Evolutionary conservation across 2,888 invertebrate species (phyloP).

Genomic region (Morinoia aosen): DNA sequence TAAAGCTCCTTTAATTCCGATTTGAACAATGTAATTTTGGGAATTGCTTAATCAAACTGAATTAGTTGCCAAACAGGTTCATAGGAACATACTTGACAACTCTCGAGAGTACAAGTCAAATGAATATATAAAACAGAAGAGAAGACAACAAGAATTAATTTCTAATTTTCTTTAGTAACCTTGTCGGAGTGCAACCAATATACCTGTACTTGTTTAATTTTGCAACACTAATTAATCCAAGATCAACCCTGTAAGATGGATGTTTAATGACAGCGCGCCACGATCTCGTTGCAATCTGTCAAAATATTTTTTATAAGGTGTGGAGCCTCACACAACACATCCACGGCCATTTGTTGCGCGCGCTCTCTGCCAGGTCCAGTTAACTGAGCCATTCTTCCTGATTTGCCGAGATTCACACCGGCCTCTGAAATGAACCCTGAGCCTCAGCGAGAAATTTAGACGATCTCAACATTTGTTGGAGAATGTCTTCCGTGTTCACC

Average conservation of each 20-base stretch:
- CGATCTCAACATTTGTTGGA: background rate
- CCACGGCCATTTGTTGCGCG: background rate
- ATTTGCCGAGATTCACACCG: conserved; percentile 12
- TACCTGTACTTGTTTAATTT: too few relatives aligned
- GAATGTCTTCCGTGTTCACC: background rate
- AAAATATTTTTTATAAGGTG: background rate
- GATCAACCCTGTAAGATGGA: too few relatives aligned
- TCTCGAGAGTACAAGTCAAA: background rate
- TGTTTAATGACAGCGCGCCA: background rate
- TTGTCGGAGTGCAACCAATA: too few relatives aligned
- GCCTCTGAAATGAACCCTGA: background rate
- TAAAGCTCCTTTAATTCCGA: background rate
- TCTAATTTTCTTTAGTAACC: too few relatives aligned
- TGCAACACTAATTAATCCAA: too few relatives aligned
- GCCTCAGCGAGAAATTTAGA: conserved; percentile 3
- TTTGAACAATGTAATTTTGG: background rate
- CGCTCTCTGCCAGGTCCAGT: background rate
- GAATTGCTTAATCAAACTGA: background rate
- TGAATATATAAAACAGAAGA: too few relatives aligned
- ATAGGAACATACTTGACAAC: background rate
- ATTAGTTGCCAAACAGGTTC: background rate
- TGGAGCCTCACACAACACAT: background rate
- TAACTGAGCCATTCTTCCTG: conserved; percentile 12
- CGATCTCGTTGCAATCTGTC: background rate
- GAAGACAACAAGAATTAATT: too few relatives aligned